Conservation (phyloP, 2,888 invertebrate species). For the Cantharis rustica region DNA sequence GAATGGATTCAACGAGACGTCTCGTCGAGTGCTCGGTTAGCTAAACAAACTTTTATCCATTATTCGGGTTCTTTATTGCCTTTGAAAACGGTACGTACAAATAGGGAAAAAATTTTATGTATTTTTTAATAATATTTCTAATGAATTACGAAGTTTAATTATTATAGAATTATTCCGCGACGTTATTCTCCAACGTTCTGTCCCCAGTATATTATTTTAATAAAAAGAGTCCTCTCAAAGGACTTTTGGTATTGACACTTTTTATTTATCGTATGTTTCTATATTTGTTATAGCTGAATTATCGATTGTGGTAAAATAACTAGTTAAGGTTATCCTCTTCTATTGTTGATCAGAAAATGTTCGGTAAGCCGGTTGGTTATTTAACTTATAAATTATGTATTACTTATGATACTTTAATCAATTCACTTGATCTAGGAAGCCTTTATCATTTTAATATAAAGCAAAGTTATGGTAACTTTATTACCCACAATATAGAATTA, state of each 20-base stretch:
- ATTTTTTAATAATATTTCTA: not conserved
- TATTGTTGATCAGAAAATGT: not conserved
- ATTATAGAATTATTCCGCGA: not conserved
- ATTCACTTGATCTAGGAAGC: not conserved
- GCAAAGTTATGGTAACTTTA: not conserved
- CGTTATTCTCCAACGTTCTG: not conserved
- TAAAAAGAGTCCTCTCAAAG: not conserved
- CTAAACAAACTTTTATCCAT: not conserved
- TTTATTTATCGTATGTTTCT: not conserved
- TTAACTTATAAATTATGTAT: not conserved
- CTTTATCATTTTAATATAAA: not conserved
- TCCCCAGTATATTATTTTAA: not conserved
- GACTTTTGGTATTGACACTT: not conserved
- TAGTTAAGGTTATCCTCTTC: not conserved
- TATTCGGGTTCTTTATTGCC: not conserved
- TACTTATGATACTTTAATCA: not conserved
- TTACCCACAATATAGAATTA: not conserved
- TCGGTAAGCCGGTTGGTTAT: not conserved
- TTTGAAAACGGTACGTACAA: not conserved
- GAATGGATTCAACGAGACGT: not conserved
- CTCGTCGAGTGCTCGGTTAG: not conserved
- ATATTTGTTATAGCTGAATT: not conserved
- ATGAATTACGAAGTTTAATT: not conserved
- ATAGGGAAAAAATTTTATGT: not conserved
- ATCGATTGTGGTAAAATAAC: not conserved